These are phyloP conservation scores for Drosophila tripunctata DNA, from an alignment of 2,888 invertebrate species.

Conservation along the genomic window DNA sequence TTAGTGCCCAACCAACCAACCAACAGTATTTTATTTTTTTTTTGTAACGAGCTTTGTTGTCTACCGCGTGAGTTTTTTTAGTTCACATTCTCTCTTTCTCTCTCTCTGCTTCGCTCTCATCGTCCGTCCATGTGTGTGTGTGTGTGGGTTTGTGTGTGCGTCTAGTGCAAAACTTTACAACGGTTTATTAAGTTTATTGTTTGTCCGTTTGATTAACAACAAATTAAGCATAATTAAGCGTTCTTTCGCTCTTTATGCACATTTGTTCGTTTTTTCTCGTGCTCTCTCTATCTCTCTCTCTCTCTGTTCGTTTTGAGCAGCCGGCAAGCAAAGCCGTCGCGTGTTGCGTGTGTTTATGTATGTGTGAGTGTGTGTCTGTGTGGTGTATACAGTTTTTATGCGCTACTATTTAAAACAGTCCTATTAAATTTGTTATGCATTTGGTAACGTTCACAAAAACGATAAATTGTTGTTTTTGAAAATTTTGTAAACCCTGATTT, in stretches of 20 bases:
- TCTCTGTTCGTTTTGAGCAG: constrained; percentile 32
- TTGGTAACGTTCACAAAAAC: constrained; percentile 20
- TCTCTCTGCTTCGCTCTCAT: too few species aligned
- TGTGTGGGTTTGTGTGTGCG: constrained; percentile 15
- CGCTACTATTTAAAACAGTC: constrained; percentile 25
- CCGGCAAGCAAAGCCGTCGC: constrained; percentile 76
- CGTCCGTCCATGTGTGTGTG: background rate
- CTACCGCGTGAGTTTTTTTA: constrained; percentile 50
- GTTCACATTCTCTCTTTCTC: constrained; percentile 13
- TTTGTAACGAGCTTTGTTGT: constrained; percentile 50
- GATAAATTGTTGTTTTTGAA: too few species aligned
- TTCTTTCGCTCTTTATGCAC: constrained; percentile 28
- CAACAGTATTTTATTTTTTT: too few species aligned
- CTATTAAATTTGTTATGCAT: background rate
- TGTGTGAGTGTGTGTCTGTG: constrained; percentile 14
- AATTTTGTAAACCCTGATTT: too few species aligned
- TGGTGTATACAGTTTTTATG: constrained; percentile 70
- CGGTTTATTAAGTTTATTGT: constrained; percentile 57
- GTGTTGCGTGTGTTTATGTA: constrained; percentile 53
- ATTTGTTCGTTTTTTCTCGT: too few species aligned
- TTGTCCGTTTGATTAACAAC: constrained; percentile 69
- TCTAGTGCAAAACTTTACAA: constrained; percentile 43
- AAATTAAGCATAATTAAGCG: constrained; percentile 72
- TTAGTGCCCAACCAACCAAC: constrained; percentile 44
- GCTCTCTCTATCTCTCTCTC: constrained; percentile 33